A percentile compares a stretch with the other conserved stretches of the same genome.
Conservation (phyloP, 2,888 invertebrate genomes). For the Acleris laterana region DNA sequence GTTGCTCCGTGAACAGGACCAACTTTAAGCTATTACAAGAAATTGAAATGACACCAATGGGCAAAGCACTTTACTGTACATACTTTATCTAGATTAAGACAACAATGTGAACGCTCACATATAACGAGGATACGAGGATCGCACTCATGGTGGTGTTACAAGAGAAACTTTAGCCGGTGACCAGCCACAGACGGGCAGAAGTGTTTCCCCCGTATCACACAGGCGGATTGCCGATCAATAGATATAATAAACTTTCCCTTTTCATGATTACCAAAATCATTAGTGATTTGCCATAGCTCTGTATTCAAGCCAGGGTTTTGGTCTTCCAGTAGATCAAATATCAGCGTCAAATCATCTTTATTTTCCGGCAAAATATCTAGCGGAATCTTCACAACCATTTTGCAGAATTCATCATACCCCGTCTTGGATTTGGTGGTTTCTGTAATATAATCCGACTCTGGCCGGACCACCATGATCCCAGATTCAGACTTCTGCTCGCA, state of each 20-base stretch:
- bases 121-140: background rate
- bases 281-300: constrained; percentile 64
- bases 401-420: constrained; percentile 48
- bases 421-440: constrained; percentile 31
- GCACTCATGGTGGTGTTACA: constrained; percentile 46
- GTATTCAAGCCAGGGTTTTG: constrained; percentile 73
- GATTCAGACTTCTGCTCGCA: constrained; percentile 42
- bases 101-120: background rate
- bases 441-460: constrained; percentile 41
- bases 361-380: constrained; percentile 61
- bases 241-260: constrained; percentile 63
- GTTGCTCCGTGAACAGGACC: too few relatives aligned
- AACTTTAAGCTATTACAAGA: too few relatives aligned
- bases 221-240: constrained; percentile 64
- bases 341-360: constrained; percentile 67
- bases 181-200: constrained; percentile 67
- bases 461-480: constrained; percentile 46
- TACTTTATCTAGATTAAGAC: too few relatives aligned
- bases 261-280: constrained; percentile 54
- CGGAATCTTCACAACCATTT: constrained; percentile 65
- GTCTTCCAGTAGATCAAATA: constrained; percentile 71
- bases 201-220: constrained; percentile 57
- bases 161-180: constrained; percentile 63
- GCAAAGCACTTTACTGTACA: too few relatives aligned
- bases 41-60: too few relatives aligned